Evolutionary conservation across 2,888 invertebrate genomes (phyloP), one percentile per base, ranked within the genome.

Genomic region (Aromia moschata): DNA sequence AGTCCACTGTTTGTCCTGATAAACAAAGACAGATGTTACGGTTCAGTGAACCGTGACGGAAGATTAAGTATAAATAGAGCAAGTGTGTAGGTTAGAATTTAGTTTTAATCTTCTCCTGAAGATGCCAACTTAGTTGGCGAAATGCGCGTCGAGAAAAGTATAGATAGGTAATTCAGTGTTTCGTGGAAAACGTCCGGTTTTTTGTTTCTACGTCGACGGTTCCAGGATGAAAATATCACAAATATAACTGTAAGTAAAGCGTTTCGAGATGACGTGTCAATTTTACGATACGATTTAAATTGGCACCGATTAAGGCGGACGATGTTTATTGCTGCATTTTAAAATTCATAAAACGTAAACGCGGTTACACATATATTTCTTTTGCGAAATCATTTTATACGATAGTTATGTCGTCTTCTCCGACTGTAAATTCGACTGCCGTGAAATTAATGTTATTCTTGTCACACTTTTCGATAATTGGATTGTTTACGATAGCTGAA

Each of bases 311-410:
- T 55, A 37, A 55, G 16, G 47, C 52, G 37, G 52, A 20, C 45
- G 53, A 20, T 45, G 25, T 55, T 55, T 59, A 58, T 58, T 51
- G 43, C 43, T 47, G 25, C 52, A 58, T 57, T 64, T 61, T 61
- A 64, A 64, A 58, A 56, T 61, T 64, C 61, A 56, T 64, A 64
- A 58, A 64, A 60, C 53, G 47, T 56, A 43, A 47, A 41, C 38
- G 61, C 36, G 56, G 46, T 41, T 44, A 45, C 55, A 57, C 62
- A 64, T n/a, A n/a, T n/a, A n/a, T n/a, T n/a, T 59, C 55, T 56
- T 59, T 49, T 56, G 5, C 18, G 40, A 53, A 47, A 59, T 56
- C 59, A 56, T 56, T 61, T 61, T 53, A 30, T 45, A 46, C 20
- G 45, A 55, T 37, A 15, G 44, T 45, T 45, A 20, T 16, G 55